phyloP scores from a whole-genome alignment of 2,113 vertebrate species.

The Percina caprodes region DNA sequence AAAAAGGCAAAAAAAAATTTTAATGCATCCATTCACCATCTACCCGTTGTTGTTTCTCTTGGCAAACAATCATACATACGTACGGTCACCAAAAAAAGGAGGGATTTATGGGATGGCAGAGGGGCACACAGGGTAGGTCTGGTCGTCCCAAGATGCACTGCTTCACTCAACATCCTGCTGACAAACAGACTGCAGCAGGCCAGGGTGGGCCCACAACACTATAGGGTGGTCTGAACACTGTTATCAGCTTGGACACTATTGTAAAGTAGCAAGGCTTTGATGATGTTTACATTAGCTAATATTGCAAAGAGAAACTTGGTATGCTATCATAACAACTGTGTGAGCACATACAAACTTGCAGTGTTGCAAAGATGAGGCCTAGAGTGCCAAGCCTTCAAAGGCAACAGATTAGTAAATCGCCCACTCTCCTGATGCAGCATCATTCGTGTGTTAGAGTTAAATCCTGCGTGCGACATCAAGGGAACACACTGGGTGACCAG shows the following conservation, averaged over 20 bases:
- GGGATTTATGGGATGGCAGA: background rate
- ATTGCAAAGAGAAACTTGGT: slow-evolving; percentile 6
- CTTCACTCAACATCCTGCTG: slow-evolving; percentile 34
- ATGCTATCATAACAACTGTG: slow-evolving; percentile 37
- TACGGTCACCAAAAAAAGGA: background rate
- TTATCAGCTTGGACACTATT: slow-evolving; percentile 12
- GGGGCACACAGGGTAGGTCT: background rate
- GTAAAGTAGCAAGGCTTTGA: slow-evolving; percentile 4
- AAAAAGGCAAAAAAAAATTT: background rate
- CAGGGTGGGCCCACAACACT: slow-evolving; percentile 3
- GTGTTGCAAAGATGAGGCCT: slow-evolving; percentile 29
- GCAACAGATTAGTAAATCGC: slow-evolving; percentile 39
- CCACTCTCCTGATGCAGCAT: slow-evolving; percentile 45
- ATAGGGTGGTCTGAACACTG: slow-evolving; percentile 50
- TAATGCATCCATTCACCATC: background rate
- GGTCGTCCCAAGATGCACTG: slow-evolving; percentile 37
- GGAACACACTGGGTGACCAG: slow-evolving; percentile 46
- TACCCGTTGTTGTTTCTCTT: background rate
- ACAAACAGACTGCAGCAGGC: slow-evolving; percentile 52
- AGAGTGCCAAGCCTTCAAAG: slow-evolving; percentile 45
- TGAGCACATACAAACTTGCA: slow-evolving; percentile 21
- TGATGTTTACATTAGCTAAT: slow-evolving; percentile 35
- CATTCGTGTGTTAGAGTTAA: slow-evolving; percentile 50
- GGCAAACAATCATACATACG: too few species aligned
- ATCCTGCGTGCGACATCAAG: slow-evolving; percentile 33